Evolutionary conservation across 2,888 invertebrate genomes (phyloP), one percentile per base, ranked within the genome.

Genomic region (Parnassius mnemosyne): DNA sequence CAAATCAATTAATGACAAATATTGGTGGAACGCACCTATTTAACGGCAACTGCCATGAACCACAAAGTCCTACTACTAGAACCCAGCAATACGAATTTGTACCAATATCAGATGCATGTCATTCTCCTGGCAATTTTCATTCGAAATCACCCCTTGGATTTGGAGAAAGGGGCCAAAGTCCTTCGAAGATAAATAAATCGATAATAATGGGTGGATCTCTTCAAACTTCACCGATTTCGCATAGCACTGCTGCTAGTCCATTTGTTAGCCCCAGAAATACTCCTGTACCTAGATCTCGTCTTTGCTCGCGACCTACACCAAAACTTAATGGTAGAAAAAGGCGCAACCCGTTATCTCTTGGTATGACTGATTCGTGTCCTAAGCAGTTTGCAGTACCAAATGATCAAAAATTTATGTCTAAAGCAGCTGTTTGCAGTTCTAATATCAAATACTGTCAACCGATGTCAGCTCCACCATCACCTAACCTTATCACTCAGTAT

Each of bases 21-120:
- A 68, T 78, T 1, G 77, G 75, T 2, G 80, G 77, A 3, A 67
- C 82, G 9, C 81, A 83, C 64, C 68, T 83, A 9, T 89, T 85
- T 66, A 89, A 89, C 65, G 89, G 88, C 2, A 85, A 86, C 63
- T 75, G 80, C 61, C 84, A 86, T 59, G 94, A 95, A 58, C 95
- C 95, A 1, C 94, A 95, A 68, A 95, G 95, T 86, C 96, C 95
- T 10, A 96, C 95, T 66, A 94, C 95, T 52, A 92, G 95, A 66
- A 93, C 95, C 54, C 94, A 95, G 78, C 95, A 95, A 77, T 97
- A 96, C 79, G 96, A 95, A 81, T 97, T 97, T 76, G 95, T 95
- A 43, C 97, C 97, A 0, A 97, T 97, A 76, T 96, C 96, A 46
- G 96, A 96, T 10, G 94, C 94, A n/a, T 94, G 95, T 52, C 94